Conservation (phyloP, 2,113 vertebrate genomes). For the Polyodon spathula region DNA sequence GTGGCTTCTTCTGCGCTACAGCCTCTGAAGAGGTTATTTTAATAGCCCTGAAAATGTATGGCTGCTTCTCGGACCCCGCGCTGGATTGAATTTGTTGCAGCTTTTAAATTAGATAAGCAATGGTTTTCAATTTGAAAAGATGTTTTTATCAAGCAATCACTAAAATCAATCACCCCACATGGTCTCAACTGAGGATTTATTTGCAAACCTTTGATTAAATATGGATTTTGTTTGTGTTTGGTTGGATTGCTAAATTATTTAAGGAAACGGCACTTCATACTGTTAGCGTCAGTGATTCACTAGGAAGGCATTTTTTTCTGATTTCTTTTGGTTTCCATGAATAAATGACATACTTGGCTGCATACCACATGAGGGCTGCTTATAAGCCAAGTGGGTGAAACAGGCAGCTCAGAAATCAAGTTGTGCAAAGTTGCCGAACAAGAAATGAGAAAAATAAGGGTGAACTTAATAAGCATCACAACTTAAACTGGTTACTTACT, state of each 20-base stretch:
- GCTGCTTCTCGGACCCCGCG: background rate
- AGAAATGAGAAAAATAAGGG: too few relatives aligned
- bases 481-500: too few relatives aligned
- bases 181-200: background rate
- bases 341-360: conserved; percentile 18
- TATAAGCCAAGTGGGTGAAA: conserved; percentile 7
- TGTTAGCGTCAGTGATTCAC: conserved; percentile 9
- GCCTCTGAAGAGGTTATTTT: background rate
- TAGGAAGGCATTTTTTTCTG: conserved; percentile 11
- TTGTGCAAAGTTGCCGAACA: background rate
- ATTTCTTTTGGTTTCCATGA: conserved; percentile 12
- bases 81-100: background rate
- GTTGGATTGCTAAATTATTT: conserved; percentile 15
- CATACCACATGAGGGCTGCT: background rate
- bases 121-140: conserved; percentile 2
- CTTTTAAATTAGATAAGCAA: background rate
- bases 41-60: background rate
- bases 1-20: background rate
- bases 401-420: conserved; percentile 1
- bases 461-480: too few relatives aligned
- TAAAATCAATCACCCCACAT: conserved; percentile 1
- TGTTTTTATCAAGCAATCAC: conserved; percentile 5
- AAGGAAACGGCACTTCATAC: conserved; percentile 6
- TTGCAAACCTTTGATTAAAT: conserved; percentile 8
- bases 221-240: conserved; percentile 10